Base-by-base conservation (phyloP, 2,888 invertebrate species). In the Nowickia ferox region DNA sequence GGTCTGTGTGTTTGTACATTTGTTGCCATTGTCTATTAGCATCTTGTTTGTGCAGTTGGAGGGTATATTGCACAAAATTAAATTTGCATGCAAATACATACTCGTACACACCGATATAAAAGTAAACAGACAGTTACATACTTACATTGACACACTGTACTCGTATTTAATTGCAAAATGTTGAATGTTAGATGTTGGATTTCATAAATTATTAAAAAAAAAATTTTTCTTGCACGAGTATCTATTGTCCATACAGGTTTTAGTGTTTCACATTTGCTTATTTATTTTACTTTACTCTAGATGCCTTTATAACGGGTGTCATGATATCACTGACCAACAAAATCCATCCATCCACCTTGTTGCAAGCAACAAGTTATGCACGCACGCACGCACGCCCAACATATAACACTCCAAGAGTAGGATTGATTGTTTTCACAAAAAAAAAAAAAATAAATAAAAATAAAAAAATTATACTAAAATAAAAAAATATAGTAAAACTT, bases 241-340 rank as follows among this genome's bases (percentile, higher is more conserved):
- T 80, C 53, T 71, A 80, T 84, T 79, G 57, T 72, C 66, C 40
- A 65, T 83, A 72, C 86, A 65, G 79, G 83, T 84, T 84, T 84
- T 53, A 53, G 48, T 79, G 79, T 72, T 79, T 72, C 72, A 63
- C 63, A 76, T 76, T 76, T 80, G 48, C 40, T 77, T 38, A 17
- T 78, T 72, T 75, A 68, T 75, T 22, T 30, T 30, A 30, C 30
- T 30, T 69, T 76, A 76, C 55, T 53, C 75, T 65, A 72, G 30
- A 82, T 53, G 83, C 66, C 59, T 86, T 80, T 59, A 80, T 80
- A 86, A 86, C 86, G 86, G 83, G 83, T 86, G 86, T 72, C 72
- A 83, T 86, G 86, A 78, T 86, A 86, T 86, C 63, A 86, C 86
- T 86, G 86, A 86, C 86, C 86, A 86, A 86, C 86, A 86, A 86